Evolutionary conservation across 2,888 invertebrate genomes (phyloP), one percentile per base, ranked within the genome.

Genomic region (Melanchra persicariae): DNA sequence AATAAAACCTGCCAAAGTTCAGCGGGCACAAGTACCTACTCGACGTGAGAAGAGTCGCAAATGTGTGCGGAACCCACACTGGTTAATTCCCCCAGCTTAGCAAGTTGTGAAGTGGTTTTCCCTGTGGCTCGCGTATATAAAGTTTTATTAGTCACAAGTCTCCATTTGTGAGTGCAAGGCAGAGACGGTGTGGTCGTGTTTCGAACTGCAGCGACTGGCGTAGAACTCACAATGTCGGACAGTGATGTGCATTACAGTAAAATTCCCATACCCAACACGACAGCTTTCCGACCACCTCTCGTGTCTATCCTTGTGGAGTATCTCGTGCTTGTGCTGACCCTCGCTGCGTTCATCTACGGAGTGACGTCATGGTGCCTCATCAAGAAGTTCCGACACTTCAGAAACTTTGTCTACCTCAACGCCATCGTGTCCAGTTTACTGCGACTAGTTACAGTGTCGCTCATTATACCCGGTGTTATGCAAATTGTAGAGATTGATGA

Each of bases 201-300:
- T 19, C 26, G 49, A 45, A 26, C 22, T 34, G 9, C 40, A 55
- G 19, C 55, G 34, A 52, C 30, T 65, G 63, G 63, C 66, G 52
- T n/a, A 22, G 49, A 47, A 17, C 19, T 58, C 49, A 66, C 52
- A 34, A 77, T 77, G 77, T 60, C 76, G 2, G 77, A 77, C 8
- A 45, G 45, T 64, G 77, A 75, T 55, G 77, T 77, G n/a, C 81
- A 80, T 59, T 77, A 80, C 10, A 77, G 81, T 9, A 63, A 47
- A 40, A 77, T 77, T 4, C 34, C 34, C 5, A 63, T 77, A 15
- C 77, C 77, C 2, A 75, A 75, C 60, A 75, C 76, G 6, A 69
- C 81, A 2, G 76, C 77, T 3, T 80, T 77, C 30, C 45, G 57
- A 12, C 81, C 77, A 49, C 30, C 63, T 7, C 76, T 77, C 1